Evolutionary conservation across 2,888 invertebrate species (phyloP).

Genomic region (Athalia cordata): DNA sequence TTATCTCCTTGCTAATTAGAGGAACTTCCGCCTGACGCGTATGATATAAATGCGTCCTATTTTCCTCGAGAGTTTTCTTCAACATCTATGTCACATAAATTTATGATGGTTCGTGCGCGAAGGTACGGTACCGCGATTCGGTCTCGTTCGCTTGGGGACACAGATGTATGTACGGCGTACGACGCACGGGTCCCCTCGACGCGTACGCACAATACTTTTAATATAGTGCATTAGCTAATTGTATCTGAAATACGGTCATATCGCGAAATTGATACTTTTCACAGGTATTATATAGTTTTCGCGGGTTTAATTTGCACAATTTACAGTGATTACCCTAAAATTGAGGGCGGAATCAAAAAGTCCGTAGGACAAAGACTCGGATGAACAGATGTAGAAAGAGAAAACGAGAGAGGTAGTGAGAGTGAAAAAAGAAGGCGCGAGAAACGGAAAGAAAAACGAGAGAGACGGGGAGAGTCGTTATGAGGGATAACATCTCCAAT

Average conservation of each 20-base stretch:
- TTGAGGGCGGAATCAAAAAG: conserved; percentile 25
- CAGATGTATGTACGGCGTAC: not conserved
- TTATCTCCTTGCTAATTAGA: conserved; percentile 32
- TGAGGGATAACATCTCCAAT: conserved; percentile 51
- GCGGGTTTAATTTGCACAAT: not conserved
- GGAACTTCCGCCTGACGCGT: not conserved
- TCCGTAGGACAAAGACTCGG: conserved; percentile 38
- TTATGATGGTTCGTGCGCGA: conserved; percentile 12
- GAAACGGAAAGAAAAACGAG: conserved; percentile 52
- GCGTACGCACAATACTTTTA: conserved; percentile 39
- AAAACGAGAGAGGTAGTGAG: conserved; percentile 19
- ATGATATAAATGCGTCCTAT: not conserved
- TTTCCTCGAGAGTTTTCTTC: conserved; percentile 1
- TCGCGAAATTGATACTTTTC: not conserved
- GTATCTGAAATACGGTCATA: conserved; percentile 21
- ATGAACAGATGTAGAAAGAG: conserved; percentile 35
- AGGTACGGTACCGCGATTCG: not conserved
- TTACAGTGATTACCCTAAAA: not conserved
- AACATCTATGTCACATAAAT: conserved; percentile 19
- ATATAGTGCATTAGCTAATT: conserved; percentile 41
- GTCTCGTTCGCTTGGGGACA: conserved; percentile 10
- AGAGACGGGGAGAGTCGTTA: conserved; percentile 45
- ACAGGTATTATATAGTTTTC: not conserved
- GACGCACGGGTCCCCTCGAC: not conserved
- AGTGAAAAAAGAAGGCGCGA: conserved; percentile 48